Evolutionary conservation across 2,888 invertebrate genomes (phyloP), one percentile per base, ranked within the genome.

Genomic region (Heterodera filipjevi): DNA sequence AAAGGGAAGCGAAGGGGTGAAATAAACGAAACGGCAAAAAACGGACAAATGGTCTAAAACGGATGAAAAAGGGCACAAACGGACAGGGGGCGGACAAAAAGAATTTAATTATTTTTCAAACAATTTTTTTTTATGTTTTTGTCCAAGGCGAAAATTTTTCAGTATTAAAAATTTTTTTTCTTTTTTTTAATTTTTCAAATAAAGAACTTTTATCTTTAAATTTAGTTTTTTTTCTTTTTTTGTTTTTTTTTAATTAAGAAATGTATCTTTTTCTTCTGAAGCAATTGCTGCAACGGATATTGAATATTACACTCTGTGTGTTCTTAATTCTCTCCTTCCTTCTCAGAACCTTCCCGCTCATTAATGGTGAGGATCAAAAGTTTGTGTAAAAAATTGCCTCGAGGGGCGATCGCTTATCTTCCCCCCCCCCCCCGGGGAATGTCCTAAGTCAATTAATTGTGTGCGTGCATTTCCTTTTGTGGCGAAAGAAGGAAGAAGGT

Each of bases 331-430:
- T 6, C 27, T 5, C 27, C 12, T 59, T 59, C 27, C 59, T 59
- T 59, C 59, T 59, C 59, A 59, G 22, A 59, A 59, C 27, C 6
- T 22, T 59, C n/a, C n/a, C n/a, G 39, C 12, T 39, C 59, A 27
- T 59, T 59, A 59, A 59, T 27, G 27, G n/a, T 12, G 27, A 59
- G 59, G 59, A 59, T 59, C 59, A 59, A 59, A 53, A 59, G 59
- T 73, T 73, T 73, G 73, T 73, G 73, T 73, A 73, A 73, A 73
- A 73, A 73, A 73, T 73, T 73, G 73, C 73, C 49, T 46, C 39
- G 59, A 73, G 32, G 53, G 49, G 59, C 73, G 73, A 73, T 73
- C 73, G 73, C 73, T 73, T 73, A 73, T 73, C 73, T 73, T 27
- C 39, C 32, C 35, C 33, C n/a, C n/a, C 10, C 6, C 59, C 59